phyloP scores from a whole-genome alignment of 2,888 invertebrate genomes.

The Entomobrya multifasciata region DNA sequence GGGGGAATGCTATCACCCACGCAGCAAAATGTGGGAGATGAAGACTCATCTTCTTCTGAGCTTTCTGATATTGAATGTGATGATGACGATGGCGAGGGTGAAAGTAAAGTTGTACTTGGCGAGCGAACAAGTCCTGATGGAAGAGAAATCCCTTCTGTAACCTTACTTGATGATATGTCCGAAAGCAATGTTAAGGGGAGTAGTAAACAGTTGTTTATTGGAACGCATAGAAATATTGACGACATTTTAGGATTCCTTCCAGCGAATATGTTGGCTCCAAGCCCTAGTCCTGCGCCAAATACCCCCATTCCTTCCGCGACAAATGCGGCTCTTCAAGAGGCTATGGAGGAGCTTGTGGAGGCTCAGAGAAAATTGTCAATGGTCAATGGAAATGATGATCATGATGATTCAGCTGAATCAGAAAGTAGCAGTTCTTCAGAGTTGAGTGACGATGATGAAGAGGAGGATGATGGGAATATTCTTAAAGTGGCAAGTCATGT shows the following conservation, averaged over 20 bases:
- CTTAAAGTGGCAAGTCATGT: background rate
- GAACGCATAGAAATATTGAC: conserved; percentile 92
- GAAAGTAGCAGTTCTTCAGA: conserved; percentile 66
- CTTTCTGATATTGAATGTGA: conserved; percentile 78
- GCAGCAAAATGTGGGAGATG: conserved; percentile 60
- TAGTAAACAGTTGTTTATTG: conserved; percentile 85
- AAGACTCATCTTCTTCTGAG: conserved; percentile 73
- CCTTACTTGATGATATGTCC: conserved; percentile 27
- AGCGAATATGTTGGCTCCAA: conserved; percentile 68
- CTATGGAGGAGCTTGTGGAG: conserved; percentile 68
- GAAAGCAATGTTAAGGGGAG: background rate
- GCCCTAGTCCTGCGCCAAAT: conserved; percentile 68
- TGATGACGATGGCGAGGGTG: conserved; percentile 80
- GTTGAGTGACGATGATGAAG: conserved; percentile 70
- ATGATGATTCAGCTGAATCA: conserved; percentile 44
- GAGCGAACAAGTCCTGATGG: conserved; percentile 92
- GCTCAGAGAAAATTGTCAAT: conserved; percentile 66
- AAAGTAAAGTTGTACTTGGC: conserved; percentile 84
- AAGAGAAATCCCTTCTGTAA: conserved; percentile 81
- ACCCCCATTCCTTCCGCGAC: conserved; percentile 45
- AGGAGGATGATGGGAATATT: too few relatives aligned
- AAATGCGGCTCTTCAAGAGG: conserved; percentile 58
- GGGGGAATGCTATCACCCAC: background rate
- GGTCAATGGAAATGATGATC: conserved; percentile 37
- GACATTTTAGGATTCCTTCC: conserved; percentile 88